These are phyloP conservation scores for Thecocarcelia acutangulata DNA, from an alignment of 2,888 invertebrate genomes.

Conservation along the genomic window DNA sequence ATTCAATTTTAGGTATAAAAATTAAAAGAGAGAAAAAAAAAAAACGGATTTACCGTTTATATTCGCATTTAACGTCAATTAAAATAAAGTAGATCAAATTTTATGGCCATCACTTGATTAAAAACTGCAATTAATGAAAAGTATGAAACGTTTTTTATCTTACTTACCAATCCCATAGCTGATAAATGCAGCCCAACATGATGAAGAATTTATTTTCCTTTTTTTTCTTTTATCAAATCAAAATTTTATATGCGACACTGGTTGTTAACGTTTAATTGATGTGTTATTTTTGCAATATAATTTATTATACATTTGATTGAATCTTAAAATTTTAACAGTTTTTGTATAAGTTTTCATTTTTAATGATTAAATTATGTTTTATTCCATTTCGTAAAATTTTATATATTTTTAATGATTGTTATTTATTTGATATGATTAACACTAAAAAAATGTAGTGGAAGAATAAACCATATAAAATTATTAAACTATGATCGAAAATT, in stretches of 20 bases:
- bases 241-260: constrained; percentile 29
- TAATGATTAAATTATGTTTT: neutral
- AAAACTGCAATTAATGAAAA: no score
- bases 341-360: constrained; percentile 19
- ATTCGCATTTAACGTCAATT: no score
- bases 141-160: constrained; percentile 19
- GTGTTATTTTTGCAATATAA: constrained; percentile 7
- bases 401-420: constrained; percentile 26
- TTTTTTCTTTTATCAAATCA: constrained; percentile 10
- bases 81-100: no score
- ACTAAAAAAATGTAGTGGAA: constrained; percentile 15
- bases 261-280: constrained; percentile 41
- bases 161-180: constrained; percentile 85
- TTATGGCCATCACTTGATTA: no score
- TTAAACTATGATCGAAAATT: constrained; percentile 1
- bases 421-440: constrained; percentile 45
- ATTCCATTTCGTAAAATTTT: constrained; percentile 21
- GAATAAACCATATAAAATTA: neutral
- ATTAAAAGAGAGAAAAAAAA: no score
- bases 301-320: constrained; percentile 5
- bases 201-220: constrained; percentile 55
- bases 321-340: constrained; percentile 28
- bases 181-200: constrained; percentile 86
- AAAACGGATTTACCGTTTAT: no score
- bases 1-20: no score